Percentiles rank a stretch among this genome's conserved stretches.
Evolutionary conservation across 30 jellyfish, hydroid and myxozoan species (phyloP).

Genomic region (Pseudorhiza aurosa): DNA sequence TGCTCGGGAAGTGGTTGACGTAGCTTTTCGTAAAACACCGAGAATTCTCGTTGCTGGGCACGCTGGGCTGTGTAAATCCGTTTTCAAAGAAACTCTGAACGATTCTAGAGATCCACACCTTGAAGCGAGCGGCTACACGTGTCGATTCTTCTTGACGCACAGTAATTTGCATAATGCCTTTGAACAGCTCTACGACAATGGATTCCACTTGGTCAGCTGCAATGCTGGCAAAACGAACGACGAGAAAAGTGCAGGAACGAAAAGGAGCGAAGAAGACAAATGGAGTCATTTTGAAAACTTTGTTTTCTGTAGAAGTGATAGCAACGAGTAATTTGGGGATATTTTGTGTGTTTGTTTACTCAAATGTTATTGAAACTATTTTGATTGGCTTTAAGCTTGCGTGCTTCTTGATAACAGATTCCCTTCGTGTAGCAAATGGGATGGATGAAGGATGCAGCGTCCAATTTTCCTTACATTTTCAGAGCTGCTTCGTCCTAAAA

Average conservation of each 20-base stretch:
- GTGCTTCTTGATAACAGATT: no score
- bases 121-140: conserved; percentile 46
- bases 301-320: conserved; percentile 10
- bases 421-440: no score
- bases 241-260: neutral
- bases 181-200: conserved; percentile 34
- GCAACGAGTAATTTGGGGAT: neutral
- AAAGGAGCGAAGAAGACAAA: conserved; percentile 32
- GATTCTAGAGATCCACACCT: conserved; percentile 45
- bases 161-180: conserved; percentile 54
- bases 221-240: conserved; percentile 60
- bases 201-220: conserved; percentile 50
- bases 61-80: conserved; percentile 39
- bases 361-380: no score
- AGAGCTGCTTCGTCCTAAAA: no score
- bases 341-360: no score
- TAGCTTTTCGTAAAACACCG: conserved; percentile 67
- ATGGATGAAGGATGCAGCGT: no score
- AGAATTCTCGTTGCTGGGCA: conserved; percentile 64
- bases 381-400: no score
- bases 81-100: conserved; percentile 51
- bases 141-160: conserved; percentile 40
- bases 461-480: no score
- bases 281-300: conserved; percentile 60
- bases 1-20: conserved; percentile 54